Evolutionary conservation across 30 jellyfish, hydroid and myxozoan species (phyloP).

Genomic region (Mastigias papua): DNA sequence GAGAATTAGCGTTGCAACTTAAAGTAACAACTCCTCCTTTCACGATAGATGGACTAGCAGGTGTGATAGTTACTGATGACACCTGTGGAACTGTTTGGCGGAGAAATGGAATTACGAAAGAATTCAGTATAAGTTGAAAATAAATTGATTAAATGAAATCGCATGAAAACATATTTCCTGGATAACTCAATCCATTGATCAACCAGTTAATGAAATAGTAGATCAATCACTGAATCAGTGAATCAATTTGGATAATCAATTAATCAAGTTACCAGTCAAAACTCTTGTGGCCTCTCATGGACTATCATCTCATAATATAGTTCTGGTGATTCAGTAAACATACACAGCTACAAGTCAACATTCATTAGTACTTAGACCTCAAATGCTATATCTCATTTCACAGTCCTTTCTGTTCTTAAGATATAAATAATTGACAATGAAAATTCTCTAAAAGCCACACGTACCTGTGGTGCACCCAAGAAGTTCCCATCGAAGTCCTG

Average conservation of each 20-base stretch:
- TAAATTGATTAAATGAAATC: no score
- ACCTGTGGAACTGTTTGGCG: slow-evolving; percentile 8
- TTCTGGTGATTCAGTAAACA: background rate
- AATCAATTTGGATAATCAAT: background rate
- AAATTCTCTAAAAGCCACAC: background rate
- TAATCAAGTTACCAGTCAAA: background rate
- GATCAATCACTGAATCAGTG: background rate
- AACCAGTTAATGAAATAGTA: no score
- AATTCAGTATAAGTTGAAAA: background rate
- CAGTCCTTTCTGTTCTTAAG: background rate
- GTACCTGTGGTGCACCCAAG: slow-evolving; percentile 73
- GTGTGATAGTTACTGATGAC: slow-evolving; percentile 19
- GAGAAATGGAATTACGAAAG: background rate
- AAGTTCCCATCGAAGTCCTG: no score
- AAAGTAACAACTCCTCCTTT: slow-evolving; percentile 23
- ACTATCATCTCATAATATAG: background rate
- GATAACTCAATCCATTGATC: background rate
- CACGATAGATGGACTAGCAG: slow-evolving; percentile 11
- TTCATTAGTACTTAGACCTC: background rate
- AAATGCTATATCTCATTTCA: background rate
- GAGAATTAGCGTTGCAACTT: slow-evolving; percentile 40
- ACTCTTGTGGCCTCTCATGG: background rate
- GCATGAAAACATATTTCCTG: background rate
- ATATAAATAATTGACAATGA: no score
- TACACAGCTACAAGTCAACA: background rate